Conservation (phyloP, 2,888 invertebrate genomes). For the Clanis bilineata region DNA sequence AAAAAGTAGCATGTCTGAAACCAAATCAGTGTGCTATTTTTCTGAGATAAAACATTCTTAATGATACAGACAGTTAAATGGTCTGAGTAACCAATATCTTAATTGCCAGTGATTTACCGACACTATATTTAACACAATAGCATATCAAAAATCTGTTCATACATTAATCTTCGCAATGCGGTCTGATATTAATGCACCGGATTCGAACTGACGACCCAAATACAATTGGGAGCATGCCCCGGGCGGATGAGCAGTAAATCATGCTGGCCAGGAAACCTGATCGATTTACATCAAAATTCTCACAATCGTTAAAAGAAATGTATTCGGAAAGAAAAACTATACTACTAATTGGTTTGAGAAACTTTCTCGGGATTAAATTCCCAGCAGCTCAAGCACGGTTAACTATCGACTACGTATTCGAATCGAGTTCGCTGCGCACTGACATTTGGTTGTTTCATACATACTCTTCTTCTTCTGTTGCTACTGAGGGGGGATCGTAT, state of each 20-base stretch:
- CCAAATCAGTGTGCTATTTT: no score
- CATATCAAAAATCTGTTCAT: not conserved
- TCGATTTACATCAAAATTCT: constrained; percentile 12
- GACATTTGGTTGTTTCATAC: no score
- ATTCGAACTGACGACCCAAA: constrained; percentile 9
- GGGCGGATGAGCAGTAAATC: constrained; percentile 7
- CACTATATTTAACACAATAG: not conserved
- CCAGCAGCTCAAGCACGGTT: no score
- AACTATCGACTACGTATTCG: no score
- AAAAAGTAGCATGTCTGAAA: no score
- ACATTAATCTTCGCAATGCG: constrained; percentile 1
- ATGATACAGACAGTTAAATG: not conserved
- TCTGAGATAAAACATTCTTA: no score
- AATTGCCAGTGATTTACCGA: not conserved
- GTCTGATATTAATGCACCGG: constrained; percentile 8
- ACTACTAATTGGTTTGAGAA: not conserved
- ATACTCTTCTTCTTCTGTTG: no score
- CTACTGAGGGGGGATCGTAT: no score
- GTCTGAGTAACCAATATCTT: not conserved
- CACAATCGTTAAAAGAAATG: constrained; percentile 6
- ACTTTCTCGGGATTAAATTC: not conserved
- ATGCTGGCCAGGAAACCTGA: constrained; percentile 3
- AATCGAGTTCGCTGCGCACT: no score
- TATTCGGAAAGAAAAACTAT: not conserved
- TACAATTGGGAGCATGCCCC: constrained; percentile 5